Evolutionary conservation across 2,113 vertebrate species (phyloP).

Genomic region (Proteles cristata): DNA sequence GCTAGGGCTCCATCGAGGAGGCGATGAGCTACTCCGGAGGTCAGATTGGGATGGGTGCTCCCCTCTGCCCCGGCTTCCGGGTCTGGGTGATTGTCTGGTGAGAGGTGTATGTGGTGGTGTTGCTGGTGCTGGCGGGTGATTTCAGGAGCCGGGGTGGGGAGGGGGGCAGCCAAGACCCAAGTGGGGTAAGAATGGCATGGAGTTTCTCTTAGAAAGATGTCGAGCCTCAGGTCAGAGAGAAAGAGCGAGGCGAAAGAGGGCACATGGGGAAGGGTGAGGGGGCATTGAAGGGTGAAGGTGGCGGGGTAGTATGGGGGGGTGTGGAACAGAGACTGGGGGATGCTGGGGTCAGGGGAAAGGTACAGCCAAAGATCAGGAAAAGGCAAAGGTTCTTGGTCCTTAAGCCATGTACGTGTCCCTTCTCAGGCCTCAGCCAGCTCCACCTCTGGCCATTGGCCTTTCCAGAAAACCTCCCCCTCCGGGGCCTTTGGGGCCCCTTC

Average conservation of each 20-base stretch:
- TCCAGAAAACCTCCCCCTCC: neutral
- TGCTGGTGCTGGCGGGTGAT: neutral
- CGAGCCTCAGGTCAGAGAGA: neutral
- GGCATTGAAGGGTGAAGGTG: neutral
- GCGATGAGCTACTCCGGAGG: neutral
- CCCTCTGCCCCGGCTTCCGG: neutral
- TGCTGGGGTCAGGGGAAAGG: neutral
- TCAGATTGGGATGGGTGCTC: neutral
- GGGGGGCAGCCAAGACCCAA: neutral
- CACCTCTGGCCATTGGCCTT: neutral
- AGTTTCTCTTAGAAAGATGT: neutral
- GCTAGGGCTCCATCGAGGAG: neutral
- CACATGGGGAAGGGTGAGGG: neutral
- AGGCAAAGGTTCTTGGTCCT: neutral
- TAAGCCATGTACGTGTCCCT: accelerated
- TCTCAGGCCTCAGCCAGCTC: neutral
- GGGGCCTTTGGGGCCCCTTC: neutral
- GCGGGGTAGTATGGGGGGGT: neutral
- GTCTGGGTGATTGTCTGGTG: neutral
- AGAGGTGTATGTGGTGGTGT: neutral
- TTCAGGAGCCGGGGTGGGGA: neutral
- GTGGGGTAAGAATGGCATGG: neutral
- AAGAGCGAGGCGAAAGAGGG: neutral
- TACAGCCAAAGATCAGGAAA: too few relatives aligned
- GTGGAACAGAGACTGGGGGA: neutral